Evolutionary conservation across 2,113 vertebrate genomes (phyloP).

Genomic region (Mustela lutreola): DNA sequence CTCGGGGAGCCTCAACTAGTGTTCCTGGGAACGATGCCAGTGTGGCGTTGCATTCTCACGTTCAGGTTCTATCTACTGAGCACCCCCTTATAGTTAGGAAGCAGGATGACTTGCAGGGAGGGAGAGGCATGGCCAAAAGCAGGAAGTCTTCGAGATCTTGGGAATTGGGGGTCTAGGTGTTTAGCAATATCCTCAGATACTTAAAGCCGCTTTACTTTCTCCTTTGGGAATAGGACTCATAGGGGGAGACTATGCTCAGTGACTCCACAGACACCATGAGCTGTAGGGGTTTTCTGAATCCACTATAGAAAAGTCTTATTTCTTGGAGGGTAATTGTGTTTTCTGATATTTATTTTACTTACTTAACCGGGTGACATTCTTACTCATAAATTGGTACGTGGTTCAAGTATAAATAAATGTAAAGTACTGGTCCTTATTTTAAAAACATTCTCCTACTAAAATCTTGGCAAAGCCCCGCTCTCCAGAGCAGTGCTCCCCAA

Average conservation of each 20-base stretch:
- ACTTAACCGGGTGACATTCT: neutral
- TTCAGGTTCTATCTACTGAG: neutral
- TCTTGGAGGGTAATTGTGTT: neutral
- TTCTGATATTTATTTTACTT: neutral
- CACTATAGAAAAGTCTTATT: neutral
- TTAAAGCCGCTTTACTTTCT: neutral
- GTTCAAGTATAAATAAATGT: conserved; percentile 21
- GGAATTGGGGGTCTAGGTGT: accelerated
- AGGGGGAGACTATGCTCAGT: accelerated
- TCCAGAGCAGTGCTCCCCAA: neutral
- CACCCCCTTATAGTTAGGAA: neutral
- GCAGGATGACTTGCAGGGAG: neutral
- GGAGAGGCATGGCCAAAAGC: neutral
- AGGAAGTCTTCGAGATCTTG: neutral
- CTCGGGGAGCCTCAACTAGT: accelerated
- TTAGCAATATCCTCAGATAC: neutral
- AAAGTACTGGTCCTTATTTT: neutral
- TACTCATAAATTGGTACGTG: neutral
- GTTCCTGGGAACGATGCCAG: neutral
- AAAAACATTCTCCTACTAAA: neutral
- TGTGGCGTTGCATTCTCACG: neutral
- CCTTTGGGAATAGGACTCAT: neutral
- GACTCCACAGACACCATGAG: neutral
- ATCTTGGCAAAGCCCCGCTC: neutral
- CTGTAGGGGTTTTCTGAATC: neutral